Evolutionary conservation across 2,113 vertebrate genomes (phyloP).

Genomic region (Campylomormyrus tamandua): DNA sequence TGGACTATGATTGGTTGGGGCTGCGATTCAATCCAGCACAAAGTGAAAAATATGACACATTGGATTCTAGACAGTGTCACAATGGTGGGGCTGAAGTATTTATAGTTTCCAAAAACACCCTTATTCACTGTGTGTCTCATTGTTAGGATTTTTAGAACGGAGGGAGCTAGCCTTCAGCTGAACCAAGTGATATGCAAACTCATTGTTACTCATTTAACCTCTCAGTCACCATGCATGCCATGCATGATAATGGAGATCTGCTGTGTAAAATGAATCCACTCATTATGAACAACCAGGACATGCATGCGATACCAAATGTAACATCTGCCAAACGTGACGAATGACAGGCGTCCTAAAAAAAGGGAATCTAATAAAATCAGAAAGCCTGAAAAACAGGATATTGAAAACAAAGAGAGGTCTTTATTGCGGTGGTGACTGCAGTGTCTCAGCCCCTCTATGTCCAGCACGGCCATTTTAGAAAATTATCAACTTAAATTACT

Average conservation of each 20-base stretch:
- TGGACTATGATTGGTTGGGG: not conserved
- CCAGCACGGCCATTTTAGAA: not conserved
- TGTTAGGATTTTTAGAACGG: not conserved
- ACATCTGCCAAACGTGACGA: not conserved
- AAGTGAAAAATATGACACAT: not conserved
- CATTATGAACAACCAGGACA: not conserved
- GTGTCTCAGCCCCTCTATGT: too few species aligned
- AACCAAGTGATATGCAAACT: not conserved
- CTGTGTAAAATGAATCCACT: not conserved
- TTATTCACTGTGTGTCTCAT: not conserved
- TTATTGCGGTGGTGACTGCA: not conserved
- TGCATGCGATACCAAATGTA: not conserved
- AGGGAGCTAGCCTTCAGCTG: not conserved
- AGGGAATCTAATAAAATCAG: not conserved
- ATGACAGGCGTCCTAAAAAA: not conserved
- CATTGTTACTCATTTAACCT: slow-evolving; percentile 5
- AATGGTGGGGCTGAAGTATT: not conserved
- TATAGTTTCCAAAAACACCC: not conserved
- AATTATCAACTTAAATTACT: not conserved
- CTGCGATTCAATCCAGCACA: not conserved
- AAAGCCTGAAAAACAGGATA: not conserved
- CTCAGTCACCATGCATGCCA: not conserved
- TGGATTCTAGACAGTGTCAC: not conserved
- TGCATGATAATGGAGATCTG: not conserved
- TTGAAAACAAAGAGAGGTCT: not conserved